Conservation (phyloP, 1,140 invertebrate species). For the Drosophila albomicans region DNA sequence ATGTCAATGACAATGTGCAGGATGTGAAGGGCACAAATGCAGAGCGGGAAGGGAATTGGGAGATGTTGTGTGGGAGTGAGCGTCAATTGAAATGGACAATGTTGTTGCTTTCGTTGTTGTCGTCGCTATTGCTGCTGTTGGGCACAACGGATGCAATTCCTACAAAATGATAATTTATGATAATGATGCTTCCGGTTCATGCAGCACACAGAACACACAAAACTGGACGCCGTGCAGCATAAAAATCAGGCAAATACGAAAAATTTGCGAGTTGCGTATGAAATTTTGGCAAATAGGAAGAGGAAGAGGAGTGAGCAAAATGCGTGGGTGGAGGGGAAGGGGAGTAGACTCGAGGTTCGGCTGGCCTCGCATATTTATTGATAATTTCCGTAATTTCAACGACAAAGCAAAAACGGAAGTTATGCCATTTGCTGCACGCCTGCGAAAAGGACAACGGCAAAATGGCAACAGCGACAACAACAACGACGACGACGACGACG, state of each 20-base stretch:
- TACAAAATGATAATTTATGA: slow-evolving; percentile 85
- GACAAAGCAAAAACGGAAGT: slow-evolving; percentile 79
- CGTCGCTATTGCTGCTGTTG: slow-evolving; percentile 60
- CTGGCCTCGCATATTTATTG: slow-evolving; percentile 83
- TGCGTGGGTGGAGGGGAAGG: not conserved
- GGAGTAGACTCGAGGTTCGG: slow-evolving; percentile 3
- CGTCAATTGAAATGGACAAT: slow-evolving; percentile 74
- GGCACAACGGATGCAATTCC: slow-evolving; percentile 81
- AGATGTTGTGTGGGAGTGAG: slow-evolving; percentile 30
- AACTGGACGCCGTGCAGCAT: slow-evolving; percentile 51
- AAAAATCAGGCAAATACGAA: slow-evolving; percentile 56
- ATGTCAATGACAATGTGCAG: slow-evolving; percentile 34
- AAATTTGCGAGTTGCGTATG: slow-evolving; percentile 64
- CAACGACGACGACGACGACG: slow-evolving; percentile 18
- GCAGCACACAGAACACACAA: slow-evolving; percentile 53
- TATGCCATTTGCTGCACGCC: slow-evolving; percentile 81
- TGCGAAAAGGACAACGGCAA: slow-evolving; percentile 62
- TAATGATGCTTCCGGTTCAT: slow-evolving; percentile 84
- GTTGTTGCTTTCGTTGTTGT: slow-evolving; percentile 53
- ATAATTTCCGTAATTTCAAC: slow-evolving; percentile 82
- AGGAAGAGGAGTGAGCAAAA: not conserved
- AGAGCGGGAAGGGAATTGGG: slow-evolving; percentile 8
- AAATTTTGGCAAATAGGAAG: slow-evolving; percentile 5
- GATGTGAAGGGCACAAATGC: slow-evolving; percentile 24
- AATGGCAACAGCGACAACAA: slow-evolving; percentile 45